Evolutionary conservation across 2,113 vertebrate genomes (phyloP).

Genomic region (Manacus vitellinus): DNA sequence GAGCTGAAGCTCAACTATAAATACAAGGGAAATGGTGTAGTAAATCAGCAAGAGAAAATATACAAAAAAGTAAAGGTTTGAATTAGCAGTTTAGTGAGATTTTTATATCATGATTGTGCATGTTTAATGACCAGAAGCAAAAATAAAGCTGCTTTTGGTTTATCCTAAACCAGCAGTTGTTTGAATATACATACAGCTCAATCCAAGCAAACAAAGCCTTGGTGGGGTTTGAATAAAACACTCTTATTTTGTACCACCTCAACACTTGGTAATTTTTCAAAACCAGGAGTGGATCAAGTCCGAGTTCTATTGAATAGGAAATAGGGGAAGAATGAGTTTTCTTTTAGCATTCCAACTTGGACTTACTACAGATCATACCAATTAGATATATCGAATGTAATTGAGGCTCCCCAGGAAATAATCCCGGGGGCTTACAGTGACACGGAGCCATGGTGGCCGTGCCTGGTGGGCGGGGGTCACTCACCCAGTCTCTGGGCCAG

Average conservation of each 20-base stretch:
- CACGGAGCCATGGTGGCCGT: neutral
- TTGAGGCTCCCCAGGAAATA: neutral
- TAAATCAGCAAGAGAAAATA: neutral
- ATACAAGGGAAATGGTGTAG: neutral
- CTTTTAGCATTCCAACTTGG: neutral
- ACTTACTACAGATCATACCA: neutral
- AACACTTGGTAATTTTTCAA: neutral
- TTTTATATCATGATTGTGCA: neutral
- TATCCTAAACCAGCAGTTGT: neutral
- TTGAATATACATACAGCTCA: neutral
- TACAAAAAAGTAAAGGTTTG: neutral
- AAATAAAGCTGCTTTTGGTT: neutral
- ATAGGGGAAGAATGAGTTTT: neutral
- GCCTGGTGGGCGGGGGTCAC: neutral
- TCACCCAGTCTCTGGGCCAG: conserved; percentile 74
- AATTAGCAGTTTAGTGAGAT: neutral
- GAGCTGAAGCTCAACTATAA: conserved; percentile 2
- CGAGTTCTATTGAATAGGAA: neutral
- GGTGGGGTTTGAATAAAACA: neutral
- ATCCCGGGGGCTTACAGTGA: neutral
- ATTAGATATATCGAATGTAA: neutral
- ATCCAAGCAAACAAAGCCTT: neutral
- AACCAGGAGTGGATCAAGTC: neutral
- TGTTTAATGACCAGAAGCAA: conserved; percentile 8
- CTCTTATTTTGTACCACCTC: neutral